A percentile compares a stretch with the other conserved stretches of the same genome.
These are phyloP conservation scores for Eclectus roratus DNA, from an alignment of 2,113 vertebrate genomes.

Conservation along the genomic window DNA sequence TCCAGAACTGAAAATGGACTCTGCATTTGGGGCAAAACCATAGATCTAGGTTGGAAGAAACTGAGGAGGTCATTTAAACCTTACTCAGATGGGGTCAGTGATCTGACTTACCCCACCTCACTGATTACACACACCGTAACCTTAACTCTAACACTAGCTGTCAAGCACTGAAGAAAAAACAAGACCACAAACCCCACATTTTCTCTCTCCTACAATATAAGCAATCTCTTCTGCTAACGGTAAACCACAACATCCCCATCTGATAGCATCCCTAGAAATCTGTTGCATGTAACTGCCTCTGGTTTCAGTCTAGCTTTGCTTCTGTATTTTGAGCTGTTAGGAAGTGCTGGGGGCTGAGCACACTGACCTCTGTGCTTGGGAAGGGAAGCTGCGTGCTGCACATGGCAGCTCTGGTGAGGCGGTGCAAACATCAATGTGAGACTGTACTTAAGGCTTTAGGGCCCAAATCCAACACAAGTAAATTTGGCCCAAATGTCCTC, in stretches of 20 bases:
- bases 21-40: neutral
- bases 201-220: neutral
- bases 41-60: neutral
- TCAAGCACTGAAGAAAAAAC: neutral
- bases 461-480: neutral
- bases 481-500: neutral
- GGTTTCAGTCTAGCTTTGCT: neutral
- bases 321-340: neutral
- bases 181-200: neutral
- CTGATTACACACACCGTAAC: neutral
- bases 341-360: neutral
- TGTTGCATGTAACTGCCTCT: neutral
- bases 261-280: neutral
- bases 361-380: neutral
- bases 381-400: neutral
- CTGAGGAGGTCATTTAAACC: neutral
- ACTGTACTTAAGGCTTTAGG: neutral
- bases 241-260: neutral
- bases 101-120: neutral
- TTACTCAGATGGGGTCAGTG: neutral
- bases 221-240: neutral
- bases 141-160: neutral
- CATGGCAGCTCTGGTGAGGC: neutral
- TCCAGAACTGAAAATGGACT: neutral
- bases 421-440: rapidly evolving